Percentiles rank a stretch among this genome's conserved stretches.
phyloP scores from a whole-genome alignment of 1,140 invertebrate genomes.

The Streblospio benedicti region DNA sequence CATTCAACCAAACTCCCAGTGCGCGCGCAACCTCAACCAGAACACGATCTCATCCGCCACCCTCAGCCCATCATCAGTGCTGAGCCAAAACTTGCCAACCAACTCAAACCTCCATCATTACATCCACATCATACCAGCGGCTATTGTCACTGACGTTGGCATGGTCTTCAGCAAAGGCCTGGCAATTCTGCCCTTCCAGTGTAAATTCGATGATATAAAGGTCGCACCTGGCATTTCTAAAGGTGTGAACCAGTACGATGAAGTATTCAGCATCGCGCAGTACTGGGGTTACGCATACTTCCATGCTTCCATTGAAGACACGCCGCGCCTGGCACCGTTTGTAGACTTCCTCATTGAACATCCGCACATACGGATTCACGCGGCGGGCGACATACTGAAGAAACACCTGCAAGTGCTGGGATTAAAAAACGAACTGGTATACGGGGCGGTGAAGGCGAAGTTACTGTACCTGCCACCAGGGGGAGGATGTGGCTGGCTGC shows the following conservation, averaged over 20 bases:
- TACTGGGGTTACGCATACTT: neutral
- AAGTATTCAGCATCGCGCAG: conserved; percentile 6
- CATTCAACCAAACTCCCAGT: too few relatives aligned
- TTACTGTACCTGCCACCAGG: neutral
- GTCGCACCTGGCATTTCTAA: neutral
- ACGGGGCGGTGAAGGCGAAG: neutral
- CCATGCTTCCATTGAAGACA: conserved; percentile 6
- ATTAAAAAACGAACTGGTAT: neutral
- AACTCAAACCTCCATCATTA: too few relatives aligned
- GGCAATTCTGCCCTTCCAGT: neutral
- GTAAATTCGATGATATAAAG: neutral
- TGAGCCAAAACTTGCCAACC: too few relatives aligned
- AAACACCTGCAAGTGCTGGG: neutral
- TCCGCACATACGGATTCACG: neutral
- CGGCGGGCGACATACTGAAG: neutral
- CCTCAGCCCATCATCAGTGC: too few relatives aligned
- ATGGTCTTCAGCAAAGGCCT: neutral
- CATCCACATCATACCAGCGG: neutral
- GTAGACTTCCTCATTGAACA: conserved; percentile 3
- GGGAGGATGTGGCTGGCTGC: neutral
- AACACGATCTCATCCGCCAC: too few relatives aligned
- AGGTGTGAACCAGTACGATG: neutral
- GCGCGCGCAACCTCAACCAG: too few relatives aligned
- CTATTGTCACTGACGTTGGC: neutral
- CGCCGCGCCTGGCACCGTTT: neutral